Evolutionary conservation across 1,140 invertebrate genomes (phyloP), one percentile per base, ranked within the genome.

Genomic region (Myzus persicae): DNA sequence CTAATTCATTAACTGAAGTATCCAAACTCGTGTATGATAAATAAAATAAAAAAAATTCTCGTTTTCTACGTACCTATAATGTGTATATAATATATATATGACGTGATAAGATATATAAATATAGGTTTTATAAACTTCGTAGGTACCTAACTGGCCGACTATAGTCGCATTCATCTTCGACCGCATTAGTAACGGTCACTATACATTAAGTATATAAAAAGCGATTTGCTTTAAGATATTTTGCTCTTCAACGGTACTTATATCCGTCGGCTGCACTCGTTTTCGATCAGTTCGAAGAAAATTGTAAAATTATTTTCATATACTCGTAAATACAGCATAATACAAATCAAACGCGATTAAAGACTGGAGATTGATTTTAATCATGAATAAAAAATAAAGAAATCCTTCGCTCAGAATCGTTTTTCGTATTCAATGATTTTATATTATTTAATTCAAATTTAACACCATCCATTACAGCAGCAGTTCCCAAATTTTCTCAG

Each of bases 51-150:
- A 76, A 76, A 36, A n/a, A 76, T 76, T n/a, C 31, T 76, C 59
- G 31, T 76, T 76, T 76, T n/a, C 18, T n/a, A 18, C 36, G 59
- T n/a, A 31, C 54, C 26, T n/a, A 14, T 76, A 76, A n/a, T 67
- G 59, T 76, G n/a, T 76, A 76, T 76, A 76, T 67, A 67, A 67
- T n/a, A 76, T n/a, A n/a, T 14, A 76, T 67, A n/a, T 67, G n/a
- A n/a, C 3, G n/a, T 67, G 31, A n/a, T 76, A n/a, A 4, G 59
- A n/a, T 24, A 18, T 18, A 76, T 76, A 76, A 76, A 76, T 76
- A 76, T 76, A 76, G 59, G 31, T 76, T 76, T 76, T 76, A 18
- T n/a, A 76, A 76, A n/a, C 11, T n/a, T n/a, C 5, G 11, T 51
- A 24, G 0, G 48, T 51, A 24, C 48, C 48, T 51, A 51, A 51